Evolutionary conservation across 2,797 vertebrate species (phyloP).

Genomic region (Molossus molossus): DNA sequence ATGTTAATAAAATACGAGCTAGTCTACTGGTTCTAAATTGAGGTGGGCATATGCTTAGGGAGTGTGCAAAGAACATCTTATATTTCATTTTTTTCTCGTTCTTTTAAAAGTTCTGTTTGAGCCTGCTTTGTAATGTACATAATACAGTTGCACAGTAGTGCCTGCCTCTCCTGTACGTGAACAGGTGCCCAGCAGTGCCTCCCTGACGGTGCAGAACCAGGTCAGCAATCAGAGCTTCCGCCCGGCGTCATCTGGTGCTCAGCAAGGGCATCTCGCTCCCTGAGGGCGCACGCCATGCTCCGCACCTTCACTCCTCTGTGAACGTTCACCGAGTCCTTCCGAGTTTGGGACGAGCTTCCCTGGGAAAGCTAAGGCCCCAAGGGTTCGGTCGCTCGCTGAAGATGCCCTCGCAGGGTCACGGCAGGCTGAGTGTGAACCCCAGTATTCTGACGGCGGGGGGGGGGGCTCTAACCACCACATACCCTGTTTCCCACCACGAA

Average conservation of each 20-base stretch:
- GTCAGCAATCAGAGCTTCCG: too few relatives aligned
- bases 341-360: background rate
- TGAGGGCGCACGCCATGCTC: background rate
- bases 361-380: background rate
- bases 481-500: background rate
- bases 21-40: background rate
- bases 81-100: background rate
- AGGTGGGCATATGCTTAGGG: background rate
- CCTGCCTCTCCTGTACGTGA: background rate
- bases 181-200: background rate
- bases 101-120: slow-evolving; percentile 50
- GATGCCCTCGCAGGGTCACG: background rate
- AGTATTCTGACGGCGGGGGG: background rate
- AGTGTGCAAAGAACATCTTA: background rate
- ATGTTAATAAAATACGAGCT: background rate
- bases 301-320: background rate
- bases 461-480: background rate
- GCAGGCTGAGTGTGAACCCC: background rate
- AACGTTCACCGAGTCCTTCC: background rate
- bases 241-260: too few relatives aligned
- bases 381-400: background rate
- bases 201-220: background rate
- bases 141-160: background rate
- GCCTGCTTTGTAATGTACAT: background rate
- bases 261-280: background rate